Evolutionary conservation across 2,888 invertebrate species (phyloP), one percentile per base, ranked within the genome.

Genomic region (Trichacis sp.): DNA sequence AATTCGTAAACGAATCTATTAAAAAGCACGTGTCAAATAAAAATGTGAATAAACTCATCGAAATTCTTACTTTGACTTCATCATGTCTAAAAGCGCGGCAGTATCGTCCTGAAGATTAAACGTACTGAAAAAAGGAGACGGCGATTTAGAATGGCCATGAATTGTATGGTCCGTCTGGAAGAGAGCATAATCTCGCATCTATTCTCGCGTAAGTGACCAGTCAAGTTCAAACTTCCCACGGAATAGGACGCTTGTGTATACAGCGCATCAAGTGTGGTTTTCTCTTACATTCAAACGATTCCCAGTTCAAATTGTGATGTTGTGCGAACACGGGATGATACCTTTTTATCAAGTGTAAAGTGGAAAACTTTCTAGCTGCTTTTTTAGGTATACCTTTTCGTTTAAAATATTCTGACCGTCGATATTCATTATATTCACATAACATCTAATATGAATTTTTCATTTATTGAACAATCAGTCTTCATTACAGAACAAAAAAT

Each of bases 141-240:
- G n/a, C 33, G n/a, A 33, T 11, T 33, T 33, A 11, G 11, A 33
- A n/a, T 33, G 33, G n/a, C 33, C 33, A 6, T 33, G 33, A 33
- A n/a, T 33, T 9, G 33, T n/a, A 9, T 11, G 33, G 33, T 33
- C 33, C 33, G 33, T 33, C 33, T 33, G 33, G 33, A 33, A 33
- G 33, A 33, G 33, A 33, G 33, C 33, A 33, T 33, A 33, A 33
- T 33, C 33, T 33, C n/a, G n/a, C 33, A 33, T 33, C 33, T 33
- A 33, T 33, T 33, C 33, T 33, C n/a, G 33, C 33, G 33, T 33
- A 11, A 33, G 33, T 60, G 30, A 53, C 54, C 65, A 65, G 65
- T 65, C 65, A 65, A 65, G 61, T 65, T 65, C 65, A 65, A 57
- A 57, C 65, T 61, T 24, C 60, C 57, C 60, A 45, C 57, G 36